Evolutionary conservation across 2,797 vertebrate species (phyloP), one percentile per base, ranked within the genome.

Genomic region (Bryconaethiops microstoma): DNA sequence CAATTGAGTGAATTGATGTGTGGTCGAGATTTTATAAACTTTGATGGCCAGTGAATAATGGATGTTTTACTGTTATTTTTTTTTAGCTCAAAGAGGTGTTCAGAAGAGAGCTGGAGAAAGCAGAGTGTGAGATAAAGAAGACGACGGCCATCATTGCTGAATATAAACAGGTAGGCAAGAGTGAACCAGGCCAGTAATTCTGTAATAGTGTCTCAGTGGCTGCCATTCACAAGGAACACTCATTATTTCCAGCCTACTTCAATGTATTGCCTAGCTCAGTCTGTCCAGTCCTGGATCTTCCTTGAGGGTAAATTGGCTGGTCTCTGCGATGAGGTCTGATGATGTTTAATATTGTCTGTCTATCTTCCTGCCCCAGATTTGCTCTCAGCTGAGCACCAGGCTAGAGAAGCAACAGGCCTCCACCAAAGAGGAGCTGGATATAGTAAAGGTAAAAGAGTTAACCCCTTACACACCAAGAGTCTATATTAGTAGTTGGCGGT

Each of bases 91-190:
- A 99, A 88, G 98, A 99, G 85, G 94, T 99, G 77, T 99, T 99
- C 92, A 94, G 98, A 89, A 96, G 97, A 90, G 97, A 99, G 87
- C 91, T 99, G 77, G 97, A 99, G 88, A 99, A 99, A 87, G 98
- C 98, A 0, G 98, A 99, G 88, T 92, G 92, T 52, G 98, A 99
- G 92, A 98, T 99, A 86, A 98, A 98, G 93, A 99, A 99, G 93
- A 99, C 97, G 6, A 96, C 97, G 5, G 97, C 97, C 14, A 99
- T 99, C 92, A 99, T 99, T 79, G 93, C 96, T 0, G 98, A 99
- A 85, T 99, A 99, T 85, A 99, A 99, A 88, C 98, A 99, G 97
- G 98, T 99, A 88, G 48, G 29, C 39, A 10, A 1, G 29, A 19
- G 74, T n/a, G 8, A 76, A n/a, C 7, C 14, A 1, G 42, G 25